These are phyloP conservation scores for Psilanteris sp. DNA, from an alignment of 1,140 invertebrate genomes.

Conservation along the genomic window DNA sequence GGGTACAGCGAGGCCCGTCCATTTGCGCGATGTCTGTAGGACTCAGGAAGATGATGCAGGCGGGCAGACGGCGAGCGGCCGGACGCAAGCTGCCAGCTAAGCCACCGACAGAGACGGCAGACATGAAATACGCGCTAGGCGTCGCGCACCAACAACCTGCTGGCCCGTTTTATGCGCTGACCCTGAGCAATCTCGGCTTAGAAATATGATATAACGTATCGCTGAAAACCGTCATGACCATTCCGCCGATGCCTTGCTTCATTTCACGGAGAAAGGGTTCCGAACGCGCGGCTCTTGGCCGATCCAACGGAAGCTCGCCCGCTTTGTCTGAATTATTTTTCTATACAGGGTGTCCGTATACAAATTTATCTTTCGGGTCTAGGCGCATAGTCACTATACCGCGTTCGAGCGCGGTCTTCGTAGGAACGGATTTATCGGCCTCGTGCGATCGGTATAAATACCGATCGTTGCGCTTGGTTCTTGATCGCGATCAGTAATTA, in stretches of 20 bases:
- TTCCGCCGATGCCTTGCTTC: conserved; percentile 9
- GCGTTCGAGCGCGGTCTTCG: no score
- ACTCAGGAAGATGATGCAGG: conserved; percentile 52
- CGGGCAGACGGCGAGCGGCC: conserved; percentile 40
- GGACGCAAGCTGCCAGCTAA: conserved; percentile 34
- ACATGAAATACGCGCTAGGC: conserved; percentile 27
- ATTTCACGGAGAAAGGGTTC: conserved; percentile 16
- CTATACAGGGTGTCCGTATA: conserved; percentile 1
- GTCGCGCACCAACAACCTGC: conserved; percentile 28
- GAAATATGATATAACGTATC: conserved; percentile 61
- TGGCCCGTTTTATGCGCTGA: conserved; percentile 39
- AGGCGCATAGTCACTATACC: no score
- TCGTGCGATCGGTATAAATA: no score
- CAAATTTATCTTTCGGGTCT: conserved; percentile 15
- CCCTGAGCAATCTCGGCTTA: conserved; percentile 50
- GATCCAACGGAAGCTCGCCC: conserved; percentile 22
- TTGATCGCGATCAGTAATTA: no score
- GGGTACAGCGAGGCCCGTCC: conserved; percentile 29
- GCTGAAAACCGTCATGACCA: conserved; percentile 43
- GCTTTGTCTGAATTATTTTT: conserved; percentile 23
- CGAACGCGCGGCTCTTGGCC: neutral
- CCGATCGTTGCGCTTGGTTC: no score
- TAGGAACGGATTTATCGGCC: no score
- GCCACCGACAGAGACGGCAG: conserved; percentile 17
- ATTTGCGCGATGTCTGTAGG: conserved; percentile 18